These are phyloP conservation scores for Sarcophaga rosellei DNA, from an alignment of 2,888 invertebrate species.

Conservation along the genomic window DNA sequence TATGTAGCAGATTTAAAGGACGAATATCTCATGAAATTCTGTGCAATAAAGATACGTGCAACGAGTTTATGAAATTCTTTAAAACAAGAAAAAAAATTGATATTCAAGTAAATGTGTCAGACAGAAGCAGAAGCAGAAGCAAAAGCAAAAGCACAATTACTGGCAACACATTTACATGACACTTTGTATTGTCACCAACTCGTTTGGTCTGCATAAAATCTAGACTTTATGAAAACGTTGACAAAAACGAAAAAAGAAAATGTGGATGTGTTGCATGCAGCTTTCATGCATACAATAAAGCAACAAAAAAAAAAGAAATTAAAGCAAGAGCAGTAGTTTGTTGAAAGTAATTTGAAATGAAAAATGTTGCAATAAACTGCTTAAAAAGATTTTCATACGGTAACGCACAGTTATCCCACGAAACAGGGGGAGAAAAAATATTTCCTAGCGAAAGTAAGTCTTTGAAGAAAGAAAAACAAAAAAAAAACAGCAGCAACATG, in stretches of 20 bases:
- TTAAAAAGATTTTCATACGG: conserved; percentile 16
- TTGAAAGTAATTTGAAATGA: conserved; percentile 45
- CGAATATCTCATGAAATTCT: background rate
- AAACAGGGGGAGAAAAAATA: background rate
- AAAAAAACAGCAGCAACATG: background rate
- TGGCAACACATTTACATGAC: conserved; percentile 50
- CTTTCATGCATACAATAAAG: background rate
- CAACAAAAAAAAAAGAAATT: background rate
- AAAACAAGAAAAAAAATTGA: background rate
- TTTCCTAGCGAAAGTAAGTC: background rate
- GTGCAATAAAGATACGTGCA: background rate
- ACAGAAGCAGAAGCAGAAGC: background rate
- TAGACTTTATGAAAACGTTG: conserved; percentile 44
- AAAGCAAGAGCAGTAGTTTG: background rate
- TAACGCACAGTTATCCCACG: background rate
- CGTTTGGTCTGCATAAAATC: conserved; percentile 53
- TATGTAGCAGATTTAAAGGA: too few species aligned
- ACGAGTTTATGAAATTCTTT: background rate
- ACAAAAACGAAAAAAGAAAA: background rate
- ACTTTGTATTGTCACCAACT: conserved; percentile 55
- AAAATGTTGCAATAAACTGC: conserved; percentile 43
- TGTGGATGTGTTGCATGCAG: conserved; percentile 23
- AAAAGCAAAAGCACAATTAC: background rate
- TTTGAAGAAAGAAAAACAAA: background rate
- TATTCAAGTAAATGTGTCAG: conserved; percentile 33